Percentiles rank a stretch among this genome's conserved stretches.
These are phyloP conservation scores for Chaetorhynchus papuensis DNA, from an alignment of 2,113 vertebrate species.

Conservation along the genomic window DNA sequence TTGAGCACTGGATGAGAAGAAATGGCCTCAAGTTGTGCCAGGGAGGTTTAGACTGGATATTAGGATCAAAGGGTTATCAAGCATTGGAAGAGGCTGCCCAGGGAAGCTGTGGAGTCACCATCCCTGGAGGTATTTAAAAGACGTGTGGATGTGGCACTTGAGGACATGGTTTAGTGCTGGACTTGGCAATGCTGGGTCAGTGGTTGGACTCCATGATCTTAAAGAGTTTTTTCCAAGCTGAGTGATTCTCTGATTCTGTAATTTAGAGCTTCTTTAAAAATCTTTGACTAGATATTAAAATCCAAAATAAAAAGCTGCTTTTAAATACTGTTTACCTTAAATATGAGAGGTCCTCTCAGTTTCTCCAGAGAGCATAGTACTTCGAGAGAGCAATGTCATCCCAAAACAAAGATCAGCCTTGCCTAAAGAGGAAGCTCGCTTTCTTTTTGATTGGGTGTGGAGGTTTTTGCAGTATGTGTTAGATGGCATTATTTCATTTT, in stretches of 20 bases:
- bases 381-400: neutral
- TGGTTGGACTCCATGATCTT: neutral
- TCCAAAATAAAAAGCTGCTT: neutral
- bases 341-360: neutral
- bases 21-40: neutral
- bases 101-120: neutral
- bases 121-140: neutral
- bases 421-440: neutral
- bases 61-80: neutral
- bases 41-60: neutral
- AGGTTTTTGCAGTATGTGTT: neutral
- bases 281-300: neutral
- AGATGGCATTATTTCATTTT: neutral
- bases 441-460: neutral
- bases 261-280: neutral
- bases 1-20: neutral
- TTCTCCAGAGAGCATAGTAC: neutral
- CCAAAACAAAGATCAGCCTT: neutral
- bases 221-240: neutral
- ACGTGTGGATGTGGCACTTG: accelerated
- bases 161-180: neutral
- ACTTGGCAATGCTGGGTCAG: neutral
- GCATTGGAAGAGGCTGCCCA: neutral
- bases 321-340: neutral
- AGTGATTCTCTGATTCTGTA: neutral